phyloP scores from a whole-genome alignment of 2,797 vertebrate species.

The Hozukius guyotensis region DNA sequence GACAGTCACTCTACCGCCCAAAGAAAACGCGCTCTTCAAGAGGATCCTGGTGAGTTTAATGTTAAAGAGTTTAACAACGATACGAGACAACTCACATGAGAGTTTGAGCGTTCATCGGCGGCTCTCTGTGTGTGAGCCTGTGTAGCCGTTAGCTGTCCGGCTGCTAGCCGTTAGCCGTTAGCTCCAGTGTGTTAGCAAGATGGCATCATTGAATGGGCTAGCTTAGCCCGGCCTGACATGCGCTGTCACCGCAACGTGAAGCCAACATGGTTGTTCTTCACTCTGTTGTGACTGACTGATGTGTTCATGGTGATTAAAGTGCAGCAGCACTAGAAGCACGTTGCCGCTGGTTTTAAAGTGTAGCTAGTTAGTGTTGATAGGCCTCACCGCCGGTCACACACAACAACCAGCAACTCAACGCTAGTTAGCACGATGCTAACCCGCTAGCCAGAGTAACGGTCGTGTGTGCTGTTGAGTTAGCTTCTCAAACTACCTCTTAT shows the following conservation, averaged over 20 bases:
- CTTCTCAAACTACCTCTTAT: rapidly evolving
- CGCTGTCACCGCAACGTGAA: conserved; percentile 60
- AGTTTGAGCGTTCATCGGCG: conserved; percentile 6
- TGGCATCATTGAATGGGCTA: conserved; percentile 77
- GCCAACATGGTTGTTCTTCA: background rate
- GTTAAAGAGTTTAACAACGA: background rate
- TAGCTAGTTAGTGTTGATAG: background rate
- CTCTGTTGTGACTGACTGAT: background rate
- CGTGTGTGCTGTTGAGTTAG: background rate
- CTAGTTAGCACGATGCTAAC: conserved; percentile 48
- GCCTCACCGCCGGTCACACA: conserved; percentile 40
- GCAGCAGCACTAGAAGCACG: rapidly evolving
- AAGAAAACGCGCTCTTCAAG: conserved; percentile 98
- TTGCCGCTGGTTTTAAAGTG: rapidly evolving
- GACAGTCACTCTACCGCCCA: conserved; percentile 95
- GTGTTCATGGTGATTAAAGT: rapidly evolving
- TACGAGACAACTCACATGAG: background rate
- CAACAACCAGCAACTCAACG: conserved; percentile 17
- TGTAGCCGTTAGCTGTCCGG: conserved; percentile 43
- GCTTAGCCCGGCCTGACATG: conserved; percentile 58
- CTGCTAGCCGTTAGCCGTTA: conserved; percentile 25
- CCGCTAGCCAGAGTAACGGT: background rate
- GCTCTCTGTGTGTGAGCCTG: background rate
- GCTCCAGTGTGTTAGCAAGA: conserved; percentile 62
- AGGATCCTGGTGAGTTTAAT: conserved; percentile 91